Percentiles rank a stretch among this genome's conserved stretches.
Conservation (phyloP, 2,113 vertebrate genomes). For the Chroicocephalus ridibundus region DNA sequence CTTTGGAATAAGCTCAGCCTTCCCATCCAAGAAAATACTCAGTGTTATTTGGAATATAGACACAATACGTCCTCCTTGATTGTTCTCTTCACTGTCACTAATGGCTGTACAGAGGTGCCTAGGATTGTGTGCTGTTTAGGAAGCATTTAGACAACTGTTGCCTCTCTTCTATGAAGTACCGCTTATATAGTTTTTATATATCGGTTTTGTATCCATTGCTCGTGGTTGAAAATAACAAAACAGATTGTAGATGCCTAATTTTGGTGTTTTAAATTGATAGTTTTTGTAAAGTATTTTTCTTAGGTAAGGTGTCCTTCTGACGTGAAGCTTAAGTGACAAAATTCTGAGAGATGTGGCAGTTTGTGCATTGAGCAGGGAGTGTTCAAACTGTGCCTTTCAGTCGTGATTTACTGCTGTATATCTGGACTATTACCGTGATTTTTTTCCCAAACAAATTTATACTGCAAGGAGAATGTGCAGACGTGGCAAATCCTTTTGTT, state of each 20-base stretch:
- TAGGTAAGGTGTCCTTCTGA: not conserved
- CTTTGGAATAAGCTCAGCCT: not conserved
- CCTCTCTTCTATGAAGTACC: not conserved
- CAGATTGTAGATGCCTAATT: not conserved
- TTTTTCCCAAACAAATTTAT: constrained; percentile 27
- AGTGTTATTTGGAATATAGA: not conserved
- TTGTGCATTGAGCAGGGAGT: not conserved
- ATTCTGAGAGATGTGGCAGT: not conserved
- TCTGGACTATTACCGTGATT: rapidly evolving
- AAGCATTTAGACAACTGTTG: not conserved
- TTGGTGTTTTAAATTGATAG: not conserved
- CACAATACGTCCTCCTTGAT: not conserved
- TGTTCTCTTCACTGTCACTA: not conserved
- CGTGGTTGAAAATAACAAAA: not conserved
- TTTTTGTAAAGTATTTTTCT: not conserved
- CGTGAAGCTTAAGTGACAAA: not conserved
- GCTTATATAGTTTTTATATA: not conserved
- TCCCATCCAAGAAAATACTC: not conserved
- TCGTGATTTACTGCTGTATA: not conserved
- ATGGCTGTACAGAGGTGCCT: no score
- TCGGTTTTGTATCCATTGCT: not conserved
- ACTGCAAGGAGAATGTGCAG: constrained; percentile 28
- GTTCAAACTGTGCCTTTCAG: not conserved
- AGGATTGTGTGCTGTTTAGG: not conserved
- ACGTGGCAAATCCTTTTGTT: constrained; percentile 5